Evolutionary conservation across 1,140 invertebrate species (phyloP), one percentile per base, ranked within the genome.

Genomic region (Lepidurus couesii): DNA sequence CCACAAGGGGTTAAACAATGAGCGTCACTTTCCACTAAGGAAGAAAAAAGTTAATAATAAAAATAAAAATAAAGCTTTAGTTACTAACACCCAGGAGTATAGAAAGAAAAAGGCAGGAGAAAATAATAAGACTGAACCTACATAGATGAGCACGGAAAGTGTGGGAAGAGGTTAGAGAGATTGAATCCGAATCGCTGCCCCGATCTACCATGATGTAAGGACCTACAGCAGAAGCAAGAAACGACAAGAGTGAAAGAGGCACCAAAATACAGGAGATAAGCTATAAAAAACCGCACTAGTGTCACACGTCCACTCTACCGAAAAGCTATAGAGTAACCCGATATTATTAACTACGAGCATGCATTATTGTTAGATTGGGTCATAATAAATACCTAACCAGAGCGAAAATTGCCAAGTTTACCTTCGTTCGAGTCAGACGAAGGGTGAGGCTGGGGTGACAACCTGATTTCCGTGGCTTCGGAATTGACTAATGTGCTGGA

Each of bases 91-190:
- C 53, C 21, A 21, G 13, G 13, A 21, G 53, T n/a, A 65, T 21
- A 65, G 53, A 3, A 65, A 65, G 16, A 65, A 13, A 44, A 80
- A 75, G 76, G 34, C 45, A 78, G 44, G 80, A 42, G 78, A 77
- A 77, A 44, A 78, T 81, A 83, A 80, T 80, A 77, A 81, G 80
- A 82, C 83, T 82, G 82, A 83, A 90, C 91, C 91, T 87, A 93
- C 92, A 88, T 88, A 93, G 91, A 85, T 93, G 93, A 84, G 92
- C 90, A 84, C 93, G 91, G 80, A 92, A 89, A 80, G 89, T 88
- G 81, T 91, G 88, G 77, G 91, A 92, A 75, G 91, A 92, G 79
- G 92, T 89, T 77, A 92, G 86, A 73, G 91, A 92, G 81, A 91
- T 89, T 79, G 89, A 89, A 86, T 93, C 91, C 82, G 91, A 89